These are phyloP conservation scores for Lophotis ruficrista DNA, from an alignment of 2,113 vertebrate species.

Conservation along the genomic window DNA sequence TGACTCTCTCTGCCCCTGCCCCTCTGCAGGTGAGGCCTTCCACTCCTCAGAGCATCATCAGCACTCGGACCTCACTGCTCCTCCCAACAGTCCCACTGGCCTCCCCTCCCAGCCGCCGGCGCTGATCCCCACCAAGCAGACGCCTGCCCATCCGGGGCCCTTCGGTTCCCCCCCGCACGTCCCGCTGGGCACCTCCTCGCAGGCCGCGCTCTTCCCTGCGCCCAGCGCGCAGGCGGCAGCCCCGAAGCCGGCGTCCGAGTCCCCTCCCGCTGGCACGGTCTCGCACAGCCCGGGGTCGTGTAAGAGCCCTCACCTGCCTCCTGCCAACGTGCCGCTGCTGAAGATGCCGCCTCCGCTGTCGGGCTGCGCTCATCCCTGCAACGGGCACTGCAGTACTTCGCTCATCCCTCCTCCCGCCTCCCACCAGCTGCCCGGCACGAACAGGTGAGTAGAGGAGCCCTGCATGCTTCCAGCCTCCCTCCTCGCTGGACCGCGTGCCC, in stretches of 20 bases:
- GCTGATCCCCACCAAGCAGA: constrained; percentile 83
- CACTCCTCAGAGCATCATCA: constrained; percentile 91
- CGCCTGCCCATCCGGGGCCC: constrained; percentile 75
- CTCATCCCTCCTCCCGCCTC: constrained; percentile 79
- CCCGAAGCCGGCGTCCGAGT: constrained; percentile 78
- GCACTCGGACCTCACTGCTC: constrained; percentile 94
- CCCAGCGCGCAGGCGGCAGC: constrained; percentile 73
- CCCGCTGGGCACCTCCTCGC: constrained; percentile 77
- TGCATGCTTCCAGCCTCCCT: background rate
- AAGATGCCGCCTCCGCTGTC: constrained; percentile 88
- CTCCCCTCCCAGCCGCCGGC: constrained; percentile 89
- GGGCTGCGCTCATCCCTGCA: constrained; percentile 92
- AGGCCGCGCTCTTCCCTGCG: constrained; percentile 78
- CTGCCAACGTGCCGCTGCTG: constrained; percentile 86
- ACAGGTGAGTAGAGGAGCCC: constrained; percentile 82
- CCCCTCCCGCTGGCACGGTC: constrained; percentile 70
- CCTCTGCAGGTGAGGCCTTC: constrained; percentile 86
- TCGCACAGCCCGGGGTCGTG: constrained; percentile 83
- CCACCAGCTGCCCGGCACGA: constrained; percentile 82
- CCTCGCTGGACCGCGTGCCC: rapidly evolving
- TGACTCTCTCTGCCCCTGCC: constrained; percentile 41
- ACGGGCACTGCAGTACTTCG: constrained; percentile 87
- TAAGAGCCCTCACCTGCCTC: constrained; percentile 90
- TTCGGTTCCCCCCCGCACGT: constrained; percentile 72
- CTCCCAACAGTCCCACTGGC: constrained; percentile 96